Conservation (phyloP, 2,888 invertebrate species). For the Lochmaea capreae region DNA sequence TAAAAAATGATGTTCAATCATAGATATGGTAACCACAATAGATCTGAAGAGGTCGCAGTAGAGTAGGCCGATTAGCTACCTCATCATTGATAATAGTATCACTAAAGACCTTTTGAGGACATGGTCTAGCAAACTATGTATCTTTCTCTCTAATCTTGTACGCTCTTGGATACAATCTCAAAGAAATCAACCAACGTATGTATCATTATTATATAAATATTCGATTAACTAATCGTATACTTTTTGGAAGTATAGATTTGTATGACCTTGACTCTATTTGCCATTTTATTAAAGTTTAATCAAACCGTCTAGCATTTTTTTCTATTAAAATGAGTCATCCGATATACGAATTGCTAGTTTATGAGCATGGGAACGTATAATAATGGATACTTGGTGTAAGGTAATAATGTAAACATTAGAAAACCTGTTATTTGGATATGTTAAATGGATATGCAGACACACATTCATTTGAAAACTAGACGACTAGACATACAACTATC, state of each 20-base stretch:
- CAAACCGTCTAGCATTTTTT: not conserved
- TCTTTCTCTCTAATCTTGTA: no score
- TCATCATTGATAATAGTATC: no score
- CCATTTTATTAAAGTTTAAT: not conserved
- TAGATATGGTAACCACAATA: no score
- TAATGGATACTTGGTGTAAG: not conserved
- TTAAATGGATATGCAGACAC: slow-evolving; percentile 25
- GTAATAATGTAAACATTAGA: slow-evolving; percentile 23
- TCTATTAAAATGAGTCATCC: not conserved
- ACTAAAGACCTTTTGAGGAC: no score
- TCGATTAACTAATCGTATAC: not conserved
- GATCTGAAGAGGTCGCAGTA: no score
- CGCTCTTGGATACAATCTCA: no score
- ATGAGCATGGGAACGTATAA: not conserved
- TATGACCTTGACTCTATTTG: slow-evolving; percentile 2
- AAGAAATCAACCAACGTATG: no score
- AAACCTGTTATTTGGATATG: slow-evolving; percentile 20
- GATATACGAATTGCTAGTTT: not conserved
- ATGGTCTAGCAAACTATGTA: no score
- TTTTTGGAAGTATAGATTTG: not conserved
- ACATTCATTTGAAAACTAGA: slow-evolving; percentile 3
- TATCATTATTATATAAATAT: no score
- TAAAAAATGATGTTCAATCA: no score
- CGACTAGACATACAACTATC: slow-evolving; percentile 10
- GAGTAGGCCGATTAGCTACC: no score